Evolutionary conservation across 2,888 invertebrate species (phyloP).

Genomic region (Acanthosepion lycidas): DNA sequence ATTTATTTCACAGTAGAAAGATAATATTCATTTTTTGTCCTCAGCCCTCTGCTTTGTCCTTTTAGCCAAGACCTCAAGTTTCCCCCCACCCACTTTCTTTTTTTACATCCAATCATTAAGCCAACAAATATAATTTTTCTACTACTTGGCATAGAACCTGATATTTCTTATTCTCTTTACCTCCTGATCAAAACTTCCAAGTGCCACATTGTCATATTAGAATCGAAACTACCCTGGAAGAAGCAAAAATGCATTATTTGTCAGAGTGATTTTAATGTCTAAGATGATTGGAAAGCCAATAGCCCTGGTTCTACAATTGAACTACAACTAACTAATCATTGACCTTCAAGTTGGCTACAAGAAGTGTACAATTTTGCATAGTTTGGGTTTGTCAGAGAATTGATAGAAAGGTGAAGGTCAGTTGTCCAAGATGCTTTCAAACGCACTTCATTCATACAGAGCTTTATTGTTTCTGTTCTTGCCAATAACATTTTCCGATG

Average conservation of each 20-base stretch:
- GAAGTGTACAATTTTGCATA: neutral
- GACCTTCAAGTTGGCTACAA: neutral
- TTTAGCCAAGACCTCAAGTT: too few species aligned
- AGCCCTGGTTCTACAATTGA: neutral
- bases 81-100: too few species aligned
- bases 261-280: neutral
- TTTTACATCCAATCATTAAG: too few species aligned
- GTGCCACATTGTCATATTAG: too few species aligned
- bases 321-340: neutral
- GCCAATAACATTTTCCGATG: neutral
- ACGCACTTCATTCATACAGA: neutral
- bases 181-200: too few species aligned
- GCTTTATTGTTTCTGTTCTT: neutral
- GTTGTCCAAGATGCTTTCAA: neutral
- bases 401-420: slow-evolving; percentile 14
- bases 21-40: too few species aligned
- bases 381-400: neutral
- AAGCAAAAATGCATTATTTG: neutral
- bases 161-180: too few species aligned
- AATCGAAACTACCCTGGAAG: too few species aligned
- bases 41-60: too few species aligned
- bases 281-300: neutral
- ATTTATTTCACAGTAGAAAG: too few species aligned
- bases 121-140: too few species aligned
- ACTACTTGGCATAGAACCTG: too few species aligned